Evolutionary conservation across 2,113 vertebrate species (phyloP).

Genomic region (Montifringilla adamsi): DNA sequence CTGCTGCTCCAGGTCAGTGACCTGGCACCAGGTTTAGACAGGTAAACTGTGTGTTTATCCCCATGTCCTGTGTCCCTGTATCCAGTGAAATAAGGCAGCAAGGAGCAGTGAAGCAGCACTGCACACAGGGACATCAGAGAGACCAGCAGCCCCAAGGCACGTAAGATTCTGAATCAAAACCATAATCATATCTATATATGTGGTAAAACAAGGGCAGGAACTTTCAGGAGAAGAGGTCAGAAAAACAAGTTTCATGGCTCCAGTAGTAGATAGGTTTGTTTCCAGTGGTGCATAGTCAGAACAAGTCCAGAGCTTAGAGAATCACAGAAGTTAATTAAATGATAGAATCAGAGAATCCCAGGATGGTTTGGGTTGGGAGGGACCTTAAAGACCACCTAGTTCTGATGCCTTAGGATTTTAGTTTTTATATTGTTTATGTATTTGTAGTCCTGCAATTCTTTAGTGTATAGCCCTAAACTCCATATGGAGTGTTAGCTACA

Average conservation of each 20-base stretch:
- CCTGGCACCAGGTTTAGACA: neutral
- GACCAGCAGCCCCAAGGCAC: neutral
- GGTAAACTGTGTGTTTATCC: neutral
- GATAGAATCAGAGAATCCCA: neutral
- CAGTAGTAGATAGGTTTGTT: neutral
- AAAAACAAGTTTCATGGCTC: neutral
- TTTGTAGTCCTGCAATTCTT: neutral
- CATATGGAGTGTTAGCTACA: no score
- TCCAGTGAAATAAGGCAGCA: neutral
- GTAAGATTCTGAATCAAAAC: neutral
- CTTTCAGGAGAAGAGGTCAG: neutral
- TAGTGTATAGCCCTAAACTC: neutral
- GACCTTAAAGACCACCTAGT: neutral
- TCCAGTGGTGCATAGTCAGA: neutral
- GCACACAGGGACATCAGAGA: neutral
- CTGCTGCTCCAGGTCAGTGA: neutral
- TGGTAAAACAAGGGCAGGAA: neutral
- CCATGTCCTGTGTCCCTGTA: neutral
- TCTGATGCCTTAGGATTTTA: neutral
- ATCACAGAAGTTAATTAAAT: neutral
- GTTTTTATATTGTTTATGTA: neutral
- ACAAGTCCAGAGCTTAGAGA: neutral
- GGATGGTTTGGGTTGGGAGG: neutral
- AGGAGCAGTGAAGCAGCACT: neutral
- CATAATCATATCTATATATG: neutral